Base-by-base conservation (phyloP, 2,113 vertebrate genomes). In the Saccopteryx leptura region DNA sequence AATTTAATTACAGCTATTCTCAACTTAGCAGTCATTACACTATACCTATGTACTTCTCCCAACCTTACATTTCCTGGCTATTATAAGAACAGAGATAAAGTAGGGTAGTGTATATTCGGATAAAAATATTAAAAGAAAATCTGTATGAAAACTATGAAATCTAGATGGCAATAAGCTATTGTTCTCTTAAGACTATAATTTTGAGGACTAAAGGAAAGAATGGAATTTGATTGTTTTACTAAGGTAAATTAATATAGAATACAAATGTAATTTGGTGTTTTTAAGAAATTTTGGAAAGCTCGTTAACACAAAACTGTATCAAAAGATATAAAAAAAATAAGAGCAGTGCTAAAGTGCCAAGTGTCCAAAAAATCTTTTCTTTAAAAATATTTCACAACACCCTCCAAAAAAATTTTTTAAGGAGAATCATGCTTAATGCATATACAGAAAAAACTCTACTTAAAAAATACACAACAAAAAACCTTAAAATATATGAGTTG, bases 81-180 rank as follows among this genome's bases (percentile, higher is more conserved):
- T 31, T 79, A 24, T 65, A 96, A 93, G n/a, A 88, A 56, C 7
- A 76, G 19, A 80, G 9, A 56, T 26, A 52, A n/a, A 91, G 19
- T 48, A 93, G 28, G 19, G 9, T 33, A 7, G 2, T 74, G 0
- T 33, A 2, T 23, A 87, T 24, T 2, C 48, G 14, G 18, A 74
- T 85, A 61, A 75, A 76, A 72, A 79, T 39, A 75, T 48, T 87
- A 26, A 86, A 81, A 90, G 46, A 84, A 86, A 91, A 88, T 50
- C 33, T 88, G 50, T 18, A 79, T 66, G 50, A 96, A 88, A 71
- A 19, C 63, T 58, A 88, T 9, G 76, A 88, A 71, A 72, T 5
- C 33, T 71, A 78, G 19, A 78, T 2, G 19, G 60, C 52, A 94
- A 80, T 21, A 85, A 84, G 31, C 1, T 26, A 75, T 2, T 56